Conservation (phyloP, 2,888 invertebrate species). For the Hesperia comma region DNA sequence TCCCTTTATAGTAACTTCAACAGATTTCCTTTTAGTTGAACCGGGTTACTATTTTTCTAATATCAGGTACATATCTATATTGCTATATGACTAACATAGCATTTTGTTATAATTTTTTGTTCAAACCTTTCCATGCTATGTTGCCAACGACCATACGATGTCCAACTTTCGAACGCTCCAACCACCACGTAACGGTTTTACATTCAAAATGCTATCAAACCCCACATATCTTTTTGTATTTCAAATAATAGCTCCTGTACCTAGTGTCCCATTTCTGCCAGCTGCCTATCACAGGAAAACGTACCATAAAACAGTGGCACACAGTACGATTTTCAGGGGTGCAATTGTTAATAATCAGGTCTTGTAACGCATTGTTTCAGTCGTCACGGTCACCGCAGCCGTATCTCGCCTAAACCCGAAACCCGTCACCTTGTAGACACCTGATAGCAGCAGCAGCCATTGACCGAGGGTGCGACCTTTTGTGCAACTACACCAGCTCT, state of each 20-base stretch:
- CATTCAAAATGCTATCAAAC: constrained; percentile 4
- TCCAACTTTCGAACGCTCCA: neutral
- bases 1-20: no score
- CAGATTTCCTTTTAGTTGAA: no score
- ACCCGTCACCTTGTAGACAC: constrained; percentile 50
- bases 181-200: constrained; percentile 15
- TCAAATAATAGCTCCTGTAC: constrained; percentile 25
- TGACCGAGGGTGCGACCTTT: constrained; percentile 42
- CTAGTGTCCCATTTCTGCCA: constrained; percentile 31
- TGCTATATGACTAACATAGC: neutral
- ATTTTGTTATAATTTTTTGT: neutral
- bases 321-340: neutral
- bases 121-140: no score
- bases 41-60: no score
- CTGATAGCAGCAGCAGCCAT: constrained; percentile 54
- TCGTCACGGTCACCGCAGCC: constrained; percentile 31
- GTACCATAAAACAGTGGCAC: neutral
- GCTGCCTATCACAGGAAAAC: neutral
- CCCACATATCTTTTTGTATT: constrained; percentile 24
- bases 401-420: constrained; percentile 28
- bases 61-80: no score
- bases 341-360: constrained; percentile 14
- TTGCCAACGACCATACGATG: no score
- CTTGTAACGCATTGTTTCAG: constrained; percentile 18
- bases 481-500: constrained; percentile 8